Evolutionary conservation across 2,888 invertebrate genomes (phyloP).

Genomic region (Troides helena): DNA sequence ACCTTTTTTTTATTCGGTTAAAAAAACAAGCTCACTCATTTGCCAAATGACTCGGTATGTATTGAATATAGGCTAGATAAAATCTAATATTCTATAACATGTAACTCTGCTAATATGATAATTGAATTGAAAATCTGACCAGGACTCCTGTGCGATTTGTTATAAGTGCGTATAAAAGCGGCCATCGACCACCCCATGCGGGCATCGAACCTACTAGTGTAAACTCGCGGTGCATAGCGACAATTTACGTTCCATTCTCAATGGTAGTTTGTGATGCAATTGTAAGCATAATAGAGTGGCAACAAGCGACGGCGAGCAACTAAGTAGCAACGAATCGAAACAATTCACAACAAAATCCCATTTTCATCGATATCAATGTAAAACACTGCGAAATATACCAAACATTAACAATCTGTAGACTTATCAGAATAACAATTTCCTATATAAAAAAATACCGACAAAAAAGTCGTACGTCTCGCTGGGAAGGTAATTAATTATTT

Average conservation of each 20-base stretch:
- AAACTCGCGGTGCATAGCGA: constrained; percentile 28
- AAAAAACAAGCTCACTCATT: too few species aligned
- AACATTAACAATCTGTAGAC: background rate
- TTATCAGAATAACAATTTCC: background rate
- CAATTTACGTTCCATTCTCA: constrained; percentile 57
- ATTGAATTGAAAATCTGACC: too few species aligned
- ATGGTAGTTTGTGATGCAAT: constrained; percentile 48
- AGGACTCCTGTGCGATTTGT: background rate
- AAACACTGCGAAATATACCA: background rate
- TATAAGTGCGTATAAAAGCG: background rate
- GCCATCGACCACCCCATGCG: constrained; percentile 51
- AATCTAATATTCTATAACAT: too few species aligned
- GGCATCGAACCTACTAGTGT: constrained; percentile 50
- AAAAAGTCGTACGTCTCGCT: too few species aligned
- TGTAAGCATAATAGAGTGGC: constrained; percentile 41
- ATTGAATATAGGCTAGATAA: too few species aligned
- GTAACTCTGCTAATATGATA: too few species aligned
- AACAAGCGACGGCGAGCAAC: constrained; percentile 44
- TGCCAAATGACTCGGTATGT: too few species aligned
- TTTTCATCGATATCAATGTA: background rate
- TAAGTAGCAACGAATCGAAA: constrained; percentile 36
- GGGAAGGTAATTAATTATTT: too few species aligned
- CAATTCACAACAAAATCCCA: background rate
- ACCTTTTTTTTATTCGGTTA: too few species aligned
- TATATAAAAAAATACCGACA: too few species aligned